Conservation (phyloP, 2,888 invertebrate genomes). For the Eledone cirrhosa region DNA sequence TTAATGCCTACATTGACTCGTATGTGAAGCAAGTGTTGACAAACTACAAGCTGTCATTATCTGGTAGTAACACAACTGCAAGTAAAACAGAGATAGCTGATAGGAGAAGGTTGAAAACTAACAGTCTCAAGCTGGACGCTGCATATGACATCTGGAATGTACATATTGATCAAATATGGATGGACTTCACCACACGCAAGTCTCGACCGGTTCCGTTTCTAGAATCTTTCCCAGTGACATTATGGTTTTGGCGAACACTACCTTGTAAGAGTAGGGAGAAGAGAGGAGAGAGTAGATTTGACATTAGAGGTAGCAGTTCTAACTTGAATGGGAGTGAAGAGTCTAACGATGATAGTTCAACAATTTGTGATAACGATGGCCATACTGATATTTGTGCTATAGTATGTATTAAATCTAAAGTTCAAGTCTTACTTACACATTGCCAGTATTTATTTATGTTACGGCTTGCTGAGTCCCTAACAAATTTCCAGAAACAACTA, state of each 20-base stretch:
- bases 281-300: background rate
- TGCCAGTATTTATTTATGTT: slow-evolving; percentile 90
- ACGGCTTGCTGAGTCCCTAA: slow-evolving; percentile 80
- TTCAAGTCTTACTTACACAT: slow-evolving; percentile 91
- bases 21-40: slow-evolving; percentile 38
- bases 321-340: slow-evolving; percentile 1
- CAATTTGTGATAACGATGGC: slow-evolving; percentile 75
- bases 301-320: background rate
- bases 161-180: slow-evolving; percentile 89
- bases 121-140: slow-evolving; percentile 57
- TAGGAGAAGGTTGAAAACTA: slow-evolving; percentile 41
- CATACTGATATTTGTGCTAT: slow-evolving; percentile 77
- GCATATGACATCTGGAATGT: slow-evolving; percentile 88
- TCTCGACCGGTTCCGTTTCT: slow-evolving; percentile 67
- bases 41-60: slow-evolving; percentile 39
- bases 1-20: slow-evolving; percentile 54
- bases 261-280: background rate
- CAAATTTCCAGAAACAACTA: slow-evolving; percentile 54
- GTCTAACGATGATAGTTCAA: slow-evolving; percentile 37
- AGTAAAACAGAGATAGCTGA: background rate
- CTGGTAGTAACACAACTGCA: slow-evolving; percentile 29
- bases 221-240: slow-evolving; percentile 80
- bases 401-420: slow-evolving; percentile 82
- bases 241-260: slow-evolving; percentile 76
- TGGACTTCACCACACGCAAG: slow-evolving; percentile 80